Evolutionary conservation across 2,888 invertebrate species (phyloP).

Genomic region (Eledona agricola): DNA sequence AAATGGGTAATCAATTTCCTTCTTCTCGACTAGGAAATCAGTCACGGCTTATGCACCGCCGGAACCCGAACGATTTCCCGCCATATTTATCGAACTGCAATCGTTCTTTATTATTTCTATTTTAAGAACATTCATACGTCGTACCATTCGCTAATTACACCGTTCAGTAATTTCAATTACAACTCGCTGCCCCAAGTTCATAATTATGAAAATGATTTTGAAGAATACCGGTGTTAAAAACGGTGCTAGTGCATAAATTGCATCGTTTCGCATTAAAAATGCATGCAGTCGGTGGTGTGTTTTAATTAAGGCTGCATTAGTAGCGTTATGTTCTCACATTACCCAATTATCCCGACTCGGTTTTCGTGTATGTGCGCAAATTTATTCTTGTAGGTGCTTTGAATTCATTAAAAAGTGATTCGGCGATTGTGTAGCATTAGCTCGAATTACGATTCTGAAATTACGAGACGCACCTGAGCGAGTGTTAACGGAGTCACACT

Average conservation of each 20-base stretch:
- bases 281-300: slow-evolving; percentile 36
- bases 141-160: too few relatives aligned
- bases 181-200: too few relatives aligned
- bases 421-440: slow-evolving; percentile 1
- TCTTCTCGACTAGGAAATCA: slow-evolving; percentile 18
- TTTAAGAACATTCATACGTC: too few relatives aligned
- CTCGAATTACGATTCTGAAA: slow-evolving; percentile 11
- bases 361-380: slow-evolving; percentile 27
- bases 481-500: slow-evolving; percentile 29
- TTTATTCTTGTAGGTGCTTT: slow-evolving; percentile 27
- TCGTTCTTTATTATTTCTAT: slow-evolving; percentile 13
- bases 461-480: slow-evolving; percentile 25
- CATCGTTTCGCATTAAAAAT: slow-evolving; percentile 37
- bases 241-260: slow-evolving; percentile 21
- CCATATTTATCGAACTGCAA: slow-evolving; percentile 24
- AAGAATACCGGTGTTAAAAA: slow-evolving; percentile 7
- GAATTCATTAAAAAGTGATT: slow-evolving; percentile 32
- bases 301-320: slow-evolving; percentile 43
- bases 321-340: slow-evolving; percentile 43
- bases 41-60: slow-evolving; percentile 24
- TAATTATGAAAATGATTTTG: slow-evolving; percentile 7
- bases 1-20: slow-evolving; percentile 19
- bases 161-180: slow-evolving; percentile 8
- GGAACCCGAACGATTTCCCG: slow-evolving; percentile 31
- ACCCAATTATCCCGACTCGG: slow-evolving; percentile 40